Base-by-base conservation (phyloP, 2,888 invertebrate species). In the Chydorus sphaericus region DNA sequence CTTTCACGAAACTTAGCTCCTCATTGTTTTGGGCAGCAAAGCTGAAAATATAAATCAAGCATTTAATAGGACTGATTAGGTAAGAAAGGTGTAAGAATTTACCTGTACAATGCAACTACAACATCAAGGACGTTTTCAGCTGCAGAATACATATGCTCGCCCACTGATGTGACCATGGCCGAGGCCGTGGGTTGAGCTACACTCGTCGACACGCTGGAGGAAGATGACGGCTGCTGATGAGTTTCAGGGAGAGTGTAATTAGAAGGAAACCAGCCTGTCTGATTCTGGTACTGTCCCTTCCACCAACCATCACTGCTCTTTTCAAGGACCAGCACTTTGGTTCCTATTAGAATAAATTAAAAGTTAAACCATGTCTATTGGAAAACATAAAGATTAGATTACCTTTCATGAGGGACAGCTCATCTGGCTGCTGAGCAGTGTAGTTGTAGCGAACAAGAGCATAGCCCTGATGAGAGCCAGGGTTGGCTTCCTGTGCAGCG, bases 301-400 rank as follows among this genome's bases (percentile, higher is more conserved):
- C 98, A 98, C 98, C 98, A 98, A 59, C 90, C 94, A 72, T 98
- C 98, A 63, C 93, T 93, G 65, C 93, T 94, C 74, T 97, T 97
- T 73, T 98, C 97, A 62, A 97, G 75, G 62, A 98, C 97, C 60
- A 88, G 78, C 63, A 98, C 92, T 64, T 88, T 76, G 57, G 92
- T 92, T 63, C 57, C 52, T 52, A 30, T 2, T 10, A 33, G 20
- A 39, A n/a, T 10, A 8, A 8, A 10, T 16, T 39, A 6, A 8
- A 23, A n/a, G 39, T 16, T 16, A 39, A 6, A 18, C 39, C n/a
- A n/a, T 39, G n/a, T 33, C 10, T 33, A 33, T 11, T 33, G n/a
- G 36, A 33, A 33, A 10, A 14, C 10, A 11, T 11, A 33, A 33
- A 33, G n/a, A 33, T 11, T 3, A 30, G 30, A 11, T 20, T 52